Percentiles rank a stretch among this genome's conserved stretches.
phyloP scores from a whole-genome alignment of 1,140 invertebrate species.

The Pseudomyrmex concolor region DNA sequence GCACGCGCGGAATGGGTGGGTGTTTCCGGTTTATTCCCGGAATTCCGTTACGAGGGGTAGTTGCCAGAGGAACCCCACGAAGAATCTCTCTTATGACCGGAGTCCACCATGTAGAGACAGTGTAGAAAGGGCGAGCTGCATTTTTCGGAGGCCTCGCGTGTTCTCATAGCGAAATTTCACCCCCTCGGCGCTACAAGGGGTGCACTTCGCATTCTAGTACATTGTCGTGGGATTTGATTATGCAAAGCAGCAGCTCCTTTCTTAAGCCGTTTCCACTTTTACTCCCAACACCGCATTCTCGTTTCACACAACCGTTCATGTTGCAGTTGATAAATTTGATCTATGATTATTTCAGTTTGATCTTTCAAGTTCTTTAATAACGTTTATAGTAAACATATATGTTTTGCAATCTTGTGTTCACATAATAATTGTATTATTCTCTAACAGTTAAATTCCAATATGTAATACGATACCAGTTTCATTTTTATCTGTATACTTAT shows the following conservation, averaged over 20 bases:
- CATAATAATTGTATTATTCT: background rate
- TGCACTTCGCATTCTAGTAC: conserved; percentile 78
- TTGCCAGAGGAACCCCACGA: conserved; percentile 29
- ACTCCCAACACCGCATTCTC: conserved; percentile 26
- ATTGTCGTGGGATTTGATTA: conserved; percentile 82
- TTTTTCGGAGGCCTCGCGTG: conserved; percentile 78
- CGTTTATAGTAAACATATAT: no score
- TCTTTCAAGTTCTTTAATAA: no score
- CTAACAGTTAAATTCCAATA: background rate
- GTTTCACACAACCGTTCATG: conserved; percentile 40
- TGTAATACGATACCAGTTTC: background rate
- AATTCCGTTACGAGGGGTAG: conserved; percentile 65
- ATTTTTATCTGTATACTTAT: no score
- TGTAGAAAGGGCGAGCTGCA: conserved; percentile 68
- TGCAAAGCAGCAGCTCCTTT: conserved; percentile 73
- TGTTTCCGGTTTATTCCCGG: conserved; percentile 74
- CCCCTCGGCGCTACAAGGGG: conserved; percentile 45
- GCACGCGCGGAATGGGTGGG: conserved; percentile 57
- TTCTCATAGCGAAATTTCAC: conserved; percentile 65
- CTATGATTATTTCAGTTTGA: background rate
- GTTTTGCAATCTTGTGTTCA: no score
- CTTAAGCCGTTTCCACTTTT: conserved; percentile 65
- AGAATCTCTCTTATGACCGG: conserved; percentile 54
- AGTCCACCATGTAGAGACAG: conserved; percentile 41
- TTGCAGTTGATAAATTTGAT: conserved; percentile 32